A percentile compares a stretch with the other conserved stretches of the same genome.
phyloP scores from a whole-genome alignment of 1,140 invertebrate species.

The Philotrypesis tridentata region DNA sequence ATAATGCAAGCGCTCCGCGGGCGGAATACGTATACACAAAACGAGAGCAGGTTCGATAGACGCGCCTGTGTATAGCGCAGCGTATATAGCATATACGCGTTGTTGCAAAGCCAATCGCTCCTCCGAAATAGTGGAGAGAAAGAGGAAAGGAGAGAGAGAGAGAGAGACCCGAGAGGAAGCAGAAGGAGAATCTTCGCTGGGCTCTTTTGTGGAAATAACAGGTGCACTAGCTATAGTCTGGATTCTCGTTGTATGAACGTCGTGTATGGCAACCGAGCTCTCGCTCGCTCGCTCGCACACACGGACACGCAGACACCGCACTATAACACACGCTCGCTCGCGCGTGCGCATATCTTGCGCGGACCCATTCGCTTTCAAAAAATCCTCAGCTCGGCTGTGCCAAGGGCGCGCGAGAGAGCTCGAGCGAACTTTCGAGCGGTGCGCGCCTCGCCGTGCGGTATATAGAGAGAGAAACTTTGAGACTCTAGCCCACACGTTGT shows the following conservation, averaged over 20 bases:
- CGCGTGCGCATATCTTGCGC: no score
- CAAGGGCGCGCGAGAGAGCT: conserved; percentile 8
- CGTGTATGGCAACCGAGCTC: neutral
- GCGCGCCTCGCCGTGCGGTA: no score
- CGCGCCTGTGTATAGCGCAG: no score
- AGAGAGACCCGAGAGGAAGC: neutral
- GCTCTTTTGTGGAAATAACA: conserved; percentile 29
- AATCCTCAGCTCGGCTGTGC: neutral
- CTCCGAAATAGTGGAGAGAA: neutral
- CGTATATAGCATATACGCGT: no score
- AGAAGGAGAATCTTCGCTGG: neutral
- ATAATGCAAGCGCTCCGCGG: no score
- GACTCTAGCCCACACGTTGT: neutral
- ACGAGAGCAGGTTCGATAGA: neutral
- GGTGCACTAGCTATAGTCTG: conserved; percentile 2
- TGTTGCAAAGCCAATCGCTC: neutral
- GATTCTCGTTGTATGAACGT: neutral
- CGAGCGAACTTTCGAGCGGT: conserved; percentile 10
- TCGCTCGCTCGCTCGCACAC: neutral
- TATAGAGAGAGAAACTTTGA: neutral
- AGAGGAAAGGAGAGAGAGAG: neutral
- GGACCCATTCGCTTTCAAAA: conserved; percentile 16
- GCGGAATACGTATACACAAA: no score
- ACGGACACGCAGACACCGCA: no score
- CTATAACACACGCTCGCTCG: no score